phyloP scores from a whole-genome alignment of 1,140 invertebrate species.

The Vollenhovia emeryi region DNA sequence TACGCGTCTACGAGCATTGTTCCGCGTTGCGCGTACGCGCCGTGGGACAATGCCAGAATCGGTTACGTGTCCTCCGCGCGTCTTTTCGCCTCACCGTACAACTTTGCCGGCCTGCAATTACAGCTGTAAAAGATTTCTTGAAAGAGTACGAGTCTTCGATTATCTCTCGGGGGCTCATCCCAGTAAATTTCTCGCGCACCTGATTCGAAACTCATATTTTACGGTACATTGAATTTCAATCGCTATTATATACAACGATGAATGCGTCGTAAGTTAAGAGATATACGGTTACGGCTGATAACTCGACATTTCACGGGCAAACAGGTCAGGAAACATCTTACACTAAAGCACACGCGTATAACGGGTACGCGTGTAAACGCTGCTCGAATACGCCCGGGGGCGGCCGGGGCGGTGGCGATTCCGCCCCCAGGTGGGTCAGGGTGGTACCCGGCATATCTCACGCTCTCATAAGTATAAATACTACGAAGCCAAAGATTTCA shows the following conservation, averaged over 20 bases:
- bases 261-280: background rate
- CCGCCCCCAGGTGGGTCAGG: constrained; percentile 84
- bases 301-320: constrained; percentile 31
- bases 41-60: constrained; percentile 56
- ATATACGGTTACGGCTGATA: background rate
- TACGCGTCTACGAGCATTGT: constrained; percentile 77
- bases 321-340: constrained; percentile 49
- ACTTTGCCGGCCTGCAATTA: background rate
- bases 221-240: background rate
- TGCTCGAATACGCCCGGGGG: constrained; percentile 83
- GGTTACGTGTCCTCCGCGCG: background rate
- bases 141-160: background rate
- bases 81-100: background rate
- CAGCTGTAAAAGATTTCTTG: background rate
- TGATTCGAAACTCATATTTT: background rate
- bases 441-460: constrained; percentile 83
- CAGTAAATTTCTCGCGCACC: background rate
- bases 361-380: constrained; percentile 63
- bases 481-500: constrained; percentile 61
- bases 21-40: constrained; percentile 64
- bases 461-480: constrained; percentile 73
- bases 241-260: background rate
- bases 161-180: background rate
- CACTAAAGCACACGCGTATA: constrained; percentile 47
- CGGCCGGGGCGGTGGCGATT: constrained; percentile 83